Evolutionary conservation across 2,113 vertebrate genomes (phyloP).

Genomic region (Girardinichthys multiradiatus): DNA sequence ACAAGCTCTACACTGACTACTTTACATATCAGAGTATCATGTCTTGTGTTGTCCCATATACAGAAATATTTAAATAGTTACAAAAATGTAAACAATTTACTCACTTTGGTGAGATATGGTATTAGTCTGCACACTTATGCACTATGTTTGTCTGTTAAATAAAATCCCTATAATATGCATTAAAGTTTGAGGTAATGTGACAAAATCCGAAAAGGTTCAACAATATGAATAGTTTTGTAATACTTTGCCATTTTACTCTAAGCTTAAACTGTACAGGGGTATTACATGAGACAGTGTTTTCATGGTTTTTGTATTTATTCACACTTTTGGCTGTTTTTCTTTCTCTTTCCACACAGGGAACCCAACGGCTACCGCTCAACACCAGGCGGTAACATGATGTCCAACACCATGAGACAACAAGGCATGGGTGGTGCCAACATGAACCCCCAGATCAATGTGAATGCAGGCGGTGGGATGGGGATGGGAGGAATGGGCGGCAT

Average conservation of each 20-base stretch:
- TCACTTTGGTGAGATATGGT: no score
- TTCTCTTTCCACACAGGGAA: constrained; percentile 81
- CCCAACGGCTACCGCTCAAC: constrained; percentile 91
- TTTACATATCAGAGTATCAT: no score
- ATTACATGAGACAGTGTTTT: neutral
- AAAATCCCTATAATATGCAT: no score
- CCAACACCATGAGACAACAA: constrained; percentile 78
- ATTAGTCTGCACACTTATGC: no score
- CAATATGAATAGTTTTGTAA: neutral
- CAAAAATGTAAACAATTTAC: no score
- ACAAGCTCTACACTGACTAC: no score
- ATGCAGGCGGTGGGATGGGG: constrained; percentile 80
- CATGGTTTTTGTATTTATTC: constrained; percentile 15
- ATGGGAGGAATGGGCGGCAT: constrained; percentile 75
- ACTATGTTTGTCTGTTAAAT: no score
- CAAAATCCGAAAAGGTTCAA: no score
- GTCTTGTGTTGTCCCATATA: no score
- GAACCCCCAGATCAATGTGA: constrained; percentile 84
- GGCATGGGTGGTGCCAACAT: constrained; percentile 82
- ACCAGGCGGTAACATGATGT: constrained; percentile 82
- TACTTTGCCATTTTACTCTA: neutral
- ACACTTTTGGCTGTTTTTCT: constrained; percentile 9
- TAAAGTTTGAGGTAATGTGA: no score
- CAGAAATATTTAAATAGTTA: no score
- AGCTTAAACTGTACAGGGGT: neutral